Evolutionary conservation across 2,888 invertebrate species (phyloP), one percentile per base, ranked within the genome.

Genomic region (Eupeodes luniger): DNA sequence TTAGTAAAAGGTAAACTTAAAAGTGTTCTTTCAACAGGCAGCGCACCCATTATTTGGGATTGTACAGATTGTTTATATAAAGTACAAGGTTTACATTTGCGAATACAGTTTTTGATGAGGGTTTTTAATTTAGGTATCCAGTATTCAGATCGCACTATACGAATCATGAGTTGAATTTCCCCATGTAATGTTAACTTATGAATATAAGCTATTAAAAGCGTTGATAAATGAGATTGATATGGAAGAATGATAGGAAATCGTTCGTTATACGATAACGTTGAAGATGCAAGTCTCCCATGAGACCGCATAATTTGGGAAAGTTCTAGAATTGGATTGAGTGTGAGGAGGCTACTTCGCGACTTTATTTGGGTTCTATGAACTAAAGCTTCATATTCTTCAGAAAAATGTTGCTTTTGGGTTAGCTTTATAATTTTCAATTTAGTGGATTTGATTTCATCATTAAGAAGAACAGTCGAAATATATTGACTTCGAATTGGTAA

Each of bases 381-480:
- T 55, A 55, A 55, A 19, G 7, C 9, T 19, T 19, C 9, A 55
- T 55, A 55, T 19, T 55, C 55, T 55, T 55, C 10, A 10, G 10
- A 55, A 55, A 9, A 55, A 55, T 55, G 74, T 74, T 74, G 67
- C 59, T 83, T 66, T 83, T 83, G 78, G 74, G 67, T 55, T 3
- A 19, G 55, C 19, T 27, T 27, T 27, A 27, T 27, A 27, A 27
- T 27, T 27, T 27, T 3, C 3, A 27, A 27, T 27, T 27, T 27
- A 57, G 57, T 36, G 14, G 36, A 61, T 61, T n/a, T 61, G 36
- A 61, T 61, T n/a, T 61, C 36, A n/a, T 61, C 61, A n/a, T 61
- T 36, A n/a, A 61, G 36, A 61, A 61, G 34, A 61, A 10, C 36
- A n/a, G 5, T 36, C 6, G 19, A 61, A 36, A 14, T 34, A 10